Evolutionary conservation across 2,797 vertebrate genomes (phyloP).

Genomic region (Pangasius djambal): DNA sequence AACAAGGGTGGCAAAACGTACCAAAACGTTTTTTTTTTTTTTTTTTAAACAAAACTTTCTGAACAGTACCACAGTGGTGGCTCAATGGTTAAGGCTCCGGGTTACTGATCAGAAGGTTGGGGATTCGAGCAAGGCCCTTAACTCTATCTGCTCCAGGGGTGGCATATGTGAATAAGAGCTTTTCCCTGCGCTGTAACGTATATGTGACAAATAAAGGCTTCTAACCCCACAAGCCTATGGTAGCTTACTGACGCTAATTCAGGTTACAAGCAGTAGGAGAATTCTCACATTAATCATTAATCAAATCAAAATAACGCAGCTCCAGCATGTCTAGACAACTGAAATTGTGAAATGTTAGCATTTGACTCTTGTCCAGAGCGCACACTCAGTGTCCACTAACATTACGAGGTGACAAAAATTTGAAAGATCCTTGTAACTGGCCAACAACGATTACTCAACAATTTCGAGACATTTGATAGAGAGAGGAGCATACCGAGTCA

Average conservation of each 20-base stretch:
- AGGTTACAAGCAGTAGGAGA: not conserved
- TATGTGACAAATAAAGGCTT: not conserved
- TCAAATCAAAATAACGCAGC: no score
- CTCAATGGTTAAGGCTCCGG: not conserved
- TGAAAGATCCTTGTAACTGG: not conserved
- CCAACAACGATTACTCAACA: not conserved
- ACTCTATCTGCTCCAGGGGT: not conserved
- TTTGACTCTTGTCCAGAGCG: not conserved
- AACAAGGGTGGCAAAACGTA: not conserved
- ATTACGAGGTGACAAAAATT: not conserved
- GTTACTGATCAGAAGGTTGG: not conserved
- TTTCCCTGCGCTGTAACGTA: not conserved
- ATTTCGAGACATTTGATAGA: not conserved
- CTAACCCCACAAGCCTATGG: not conserved
- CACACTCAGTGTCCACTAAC: not conserved
- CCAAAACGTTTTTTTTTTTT: no score
- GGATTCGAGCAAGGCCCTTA: not conserved
- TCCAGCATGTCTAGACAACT: no score
- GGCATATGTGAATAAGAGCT: not conserved
- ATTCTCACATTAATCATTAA: no score
- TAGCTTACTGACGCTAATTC: not conserved
- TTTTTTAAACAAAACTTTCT: not conserved
- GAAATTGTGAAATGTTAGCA: not conserved
- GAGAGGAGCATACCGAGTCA: not conserved
- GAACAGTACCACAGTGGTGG: not conserved